phyloP scores from a whole-genome alignment of 2,113 vertebrate species.

The Mustelus asterias region DNA sequence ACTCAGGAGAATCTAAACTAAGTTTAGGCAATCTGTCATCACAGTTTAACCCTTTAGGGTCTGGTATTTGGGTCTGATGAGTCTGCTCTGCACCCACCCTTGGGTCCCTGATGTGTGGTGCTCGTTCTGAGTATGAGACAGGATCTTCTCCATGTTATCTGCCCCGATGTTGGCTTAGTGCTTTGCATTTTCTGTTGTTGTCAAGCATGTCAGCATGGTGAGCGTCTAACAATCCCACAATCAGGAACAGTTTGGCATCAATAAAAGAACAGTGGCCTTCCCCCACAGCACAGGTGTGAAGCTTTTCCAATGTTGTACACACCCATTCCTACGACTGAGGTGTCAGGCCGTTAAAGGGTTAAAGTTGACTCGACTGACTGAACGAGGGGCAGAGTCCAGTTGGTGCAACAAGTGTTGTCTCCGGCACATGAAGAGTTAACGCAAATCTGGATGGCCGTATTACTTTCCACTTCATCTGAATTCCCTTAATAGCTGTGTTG shows the following conservation, averaged over 20 bases:
- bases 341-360: background rate
- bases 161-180: background rate
- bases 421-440: background rate
- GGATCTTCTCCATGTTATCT: background rate
- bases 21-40: background rate
- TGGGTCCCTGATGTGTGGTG: background rate
- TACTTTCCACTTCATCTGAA: slow-evolving; percentile 25
- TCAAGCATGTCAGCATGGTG: background rate
- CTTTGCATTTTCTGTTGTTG: background rate
- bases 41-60: background rate
- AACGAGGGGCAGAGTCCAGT: background rate
- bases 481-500: slow-evolving; percentile 26
- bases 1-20: background rate
- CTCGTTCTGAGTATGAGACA: background rate
- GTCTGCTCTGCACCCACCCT: background rate
- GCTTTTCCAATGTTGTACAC: background rate
- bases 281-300: too few species aligned
- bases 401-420: background rate
- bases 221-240: background rate
- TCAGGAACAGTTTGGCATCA: background rate
- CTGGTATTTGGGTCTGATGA: background rate
- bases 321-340: background rate
- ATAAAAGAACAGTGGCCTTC: background rate
- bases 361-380: background rate
- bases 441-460: background rate